phyloP scores from a whole-genome alignment of 2,113 vertebrate genomes.

The Chauna torquata region DNA sequence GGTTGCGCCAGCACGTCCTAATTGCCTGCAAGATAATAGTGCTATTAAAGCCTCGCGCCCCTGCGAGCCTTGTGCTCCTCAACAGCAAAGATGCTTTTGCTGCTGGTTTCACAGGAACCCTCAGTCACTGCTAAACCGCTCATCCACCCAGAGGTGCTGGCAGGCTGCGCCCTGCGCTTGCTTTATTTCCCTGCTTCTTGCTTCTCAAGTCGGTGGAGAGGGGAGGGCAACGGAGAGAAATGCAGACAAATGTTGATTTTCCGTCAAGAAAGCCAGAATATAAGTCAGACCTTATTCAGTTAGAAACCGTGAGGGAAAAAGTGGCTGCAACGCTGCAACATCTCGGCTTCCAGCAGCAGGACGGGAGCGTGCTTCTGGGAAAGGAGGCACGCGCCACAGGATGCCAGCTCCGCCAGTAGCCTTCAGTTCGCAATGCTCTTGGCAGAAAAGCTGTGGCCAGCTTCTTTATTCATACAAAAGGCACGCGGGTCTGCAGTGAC shows the following conservation, averaged over 20 bases:
- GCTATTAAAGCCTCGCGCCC: constrained; percentile 52
- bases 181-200: neutral
- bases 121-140: constrained; percentile 31
- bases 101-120: constrained; percentile 43
- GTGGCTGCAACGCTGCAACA: neutral
- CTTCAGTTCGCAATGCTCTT: neutral
- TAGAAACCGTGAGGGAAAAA: neutral
- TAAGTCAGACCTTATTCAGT: neutral
- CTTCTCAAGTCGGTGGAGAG: neutral
- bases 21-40: constrained; percentile 63
- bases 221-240: neutral
- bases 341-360: neutral
- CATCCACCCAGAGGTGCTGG: constrained; percentile 23
- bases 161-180: neutral
- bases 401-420: neutral
- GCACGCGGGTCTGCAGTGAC: neutral
- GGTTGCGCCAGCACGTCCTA: constrained; percentile 2
- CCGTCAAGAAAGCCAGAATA: neutral
- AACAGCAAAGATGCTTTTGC: constrained; percentile 42
- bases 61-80: constrained; percentile 25
- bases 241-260: neutral
- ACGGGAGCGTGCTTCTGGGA: neutral
- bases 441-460: neutral
- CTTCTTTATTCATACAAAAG: constrained; percentile 15
- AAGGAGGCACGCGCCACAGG: neutral